Evolutionary conservation across 64 coral and sea anemone species (phyloP).

Genomic region (Montipora cactus): DNA sequence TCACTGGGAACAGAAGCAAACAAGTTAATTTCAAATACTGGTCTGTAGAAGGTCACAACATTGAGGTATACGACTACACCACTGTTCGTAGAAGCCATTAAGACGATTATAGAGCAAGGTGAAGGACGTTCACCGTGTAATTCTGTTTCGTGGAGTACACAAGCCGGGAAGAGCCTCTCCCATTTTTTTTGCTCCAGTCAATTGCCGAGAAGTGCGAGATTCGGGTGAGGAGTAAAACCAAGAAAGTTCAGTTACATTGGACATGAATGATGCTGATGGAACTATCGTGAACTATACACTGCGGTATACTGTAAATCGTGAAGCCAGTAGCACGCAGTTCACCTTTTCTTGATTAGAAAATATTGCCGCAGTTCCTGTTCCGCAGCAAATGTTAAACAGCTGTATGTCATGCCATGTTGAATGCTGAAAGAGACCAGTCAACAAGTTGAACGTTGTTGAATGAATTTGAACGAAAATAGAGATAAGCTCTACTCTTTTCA

Average conservation of each 20-base stretch:
- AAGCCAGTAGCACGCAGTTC: too few species aligned
- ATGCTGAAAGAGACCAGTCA: too few species aligned
- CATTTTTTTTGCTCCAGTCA: slow-evolving; percentile 82
- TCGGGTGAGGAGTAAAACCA: background rate
- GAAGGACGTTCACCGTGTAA: slow-evolving; percentile 88
- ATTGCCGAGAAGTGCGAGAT: slow-evolving; percentile 70
- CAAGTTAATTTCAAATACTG: slow-evolving; percentile 69
- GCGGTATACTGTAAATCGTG: background rate
- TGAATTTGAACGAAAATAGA: too few species aligned
- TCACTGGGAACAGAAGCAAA: slow-evolving; percentile 61
- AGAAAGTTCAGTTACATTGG: too few species aligned
- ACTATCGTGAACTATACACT: background rate
- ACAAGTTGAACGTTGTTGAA: too few species aligned
- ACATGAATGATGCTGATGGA: background rate
- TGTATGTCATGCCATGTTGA: too few species aligned
- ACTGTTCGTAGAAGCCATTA: slow-evolving; percentile 69
- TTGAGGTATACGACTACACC: slow-evolving; percentile 66
- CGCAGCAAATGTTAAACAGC: too few species aligned
- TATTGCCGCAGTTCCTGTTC: too few species aligned
- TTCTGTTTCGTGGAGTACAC: slow-evolving; percentile 57
- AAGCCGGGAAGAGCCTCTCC: slow-evolving; percentile 35
- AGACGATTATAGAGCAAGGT: slow-evolving; percentile 74
- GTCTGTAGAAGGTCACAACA: slow-evolving; percentile 47
- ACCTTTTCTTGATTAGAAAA: too few species aligned
- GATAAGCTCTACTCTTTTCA: too few species aligned